These are phyloP conservation scores for Zingel zingel DNA, from an alignment of 2,113 vertebrate genomes.

Conservation along the genomic window DNA sequence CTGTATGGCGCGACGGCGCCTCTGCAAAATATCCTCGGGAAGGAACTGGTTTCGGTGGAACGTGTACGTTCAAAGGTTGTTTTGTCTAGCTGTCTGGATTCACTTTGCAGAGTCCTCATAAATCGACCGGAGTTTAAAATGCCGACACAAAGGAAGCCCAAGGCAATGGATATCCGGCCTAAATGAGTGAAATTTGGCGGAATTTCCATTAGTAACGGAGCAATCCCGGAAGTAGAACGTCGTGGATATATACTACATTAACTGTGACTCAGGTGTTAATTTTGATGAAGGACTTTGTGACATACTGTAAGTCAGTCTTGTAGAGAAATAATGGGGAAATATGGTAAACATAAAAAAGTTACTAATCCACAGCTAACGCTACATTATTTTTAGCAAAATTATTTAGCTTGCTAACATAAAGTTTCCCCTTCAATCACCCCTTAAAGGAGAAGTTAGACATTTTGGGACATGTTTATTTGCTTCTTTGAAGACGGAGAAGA, in stretches of 20 bases:
- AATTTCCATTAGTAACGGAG: no score
- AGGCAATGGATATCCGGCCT: no score
- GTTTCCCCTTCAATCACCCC: neutral
- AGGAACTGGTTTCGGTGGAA: no score
- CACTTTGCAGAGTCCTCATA: no score
- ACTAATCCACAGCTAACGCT: neutral
- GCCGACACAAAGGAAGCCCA: no score
- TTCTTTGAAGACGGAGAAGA: neutral
- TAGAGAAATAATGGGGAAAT: neutral
- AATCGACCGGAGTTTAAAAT: no score
- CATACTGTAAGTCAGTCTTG: neutral
- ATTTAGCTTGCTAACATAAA: neutral
- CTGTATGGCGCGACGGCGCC: no score
- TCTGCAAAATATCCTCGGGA: no score
- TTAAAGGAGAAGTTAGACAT: neutral
- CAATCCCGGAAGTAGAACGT: no score
- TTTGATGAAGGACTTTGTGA: neutral
- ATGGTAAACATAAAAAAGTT: neutral
- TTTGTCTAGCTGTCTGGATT: no score
- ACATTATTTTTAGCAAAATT: neutral
- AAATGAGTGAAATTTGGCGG: no score
- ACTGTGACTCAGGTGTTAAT: slow-evolving; percentile 15
- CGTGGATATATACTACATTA: neutral
- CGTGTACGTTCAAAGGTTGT: no score
- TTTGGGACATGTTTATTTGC: neutral